Evolutionary conservation across 2,113 vertebrate genomes (phyloP), one percentile per base, ranked within the genome.

Genomic region (Campylorhamphus procurvoides): DNA sequence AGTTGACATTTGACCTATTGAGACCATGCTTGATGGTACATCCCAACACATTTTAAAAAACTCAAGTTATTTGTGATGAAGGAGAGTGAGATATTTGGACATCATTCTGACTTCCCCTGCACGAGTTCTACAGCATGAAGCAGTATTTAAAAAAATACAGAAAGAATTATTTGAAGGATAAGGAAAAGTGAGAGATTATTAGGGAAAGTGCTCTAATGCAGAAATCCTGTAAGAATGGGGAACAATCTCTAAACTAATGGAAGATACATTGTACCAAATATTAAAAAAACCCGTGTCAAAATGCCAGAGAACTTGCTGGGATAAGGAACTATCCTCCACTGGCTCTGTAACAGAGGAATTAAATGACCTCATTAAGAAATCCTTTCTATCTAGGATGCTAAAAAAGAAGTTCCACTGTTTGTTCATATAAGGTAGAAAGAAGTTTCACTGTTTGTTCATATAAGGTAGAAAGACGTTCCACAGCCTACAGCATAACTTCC

Each of bases 391-490:
- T 88, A 90, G 93, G 84, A 83, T 72, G 59, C 29, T 44, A 67
- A 56, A 86, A 89, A 92, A 86, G 35, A 74, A 90, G 72, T 63
- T 73, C 56, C 55, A 55, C 82, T 90, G 59, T 52, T 92, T 95
- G 93, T 64, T 97, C 95, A 93, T 96, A 94, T 94, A 95, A 94
- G 95, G 94, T 81, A 97, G 94, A 90, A 94, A 94, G 87, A 90
- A 0, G 1, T 80, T 94, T 68, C 76, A 86, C 20, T 90, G 59
- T 52, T 92, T 95, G 93, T 64, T 97, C 95, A 93, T 96, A 94
- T 94, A 95, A 94, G 95, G 94, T 81, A 97, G 94, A 90, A 94
- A 94, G 87, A 90, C 0, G 1, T 80, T 94, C 72, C 76, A 86
- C 20, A 72, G 64, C 44, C 50, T 66, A 83, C 82, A 37, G 67